Base-by-base conservation (phyloP, 2,797 vertebrate species). In the Fringilla coelebs region DNA sequence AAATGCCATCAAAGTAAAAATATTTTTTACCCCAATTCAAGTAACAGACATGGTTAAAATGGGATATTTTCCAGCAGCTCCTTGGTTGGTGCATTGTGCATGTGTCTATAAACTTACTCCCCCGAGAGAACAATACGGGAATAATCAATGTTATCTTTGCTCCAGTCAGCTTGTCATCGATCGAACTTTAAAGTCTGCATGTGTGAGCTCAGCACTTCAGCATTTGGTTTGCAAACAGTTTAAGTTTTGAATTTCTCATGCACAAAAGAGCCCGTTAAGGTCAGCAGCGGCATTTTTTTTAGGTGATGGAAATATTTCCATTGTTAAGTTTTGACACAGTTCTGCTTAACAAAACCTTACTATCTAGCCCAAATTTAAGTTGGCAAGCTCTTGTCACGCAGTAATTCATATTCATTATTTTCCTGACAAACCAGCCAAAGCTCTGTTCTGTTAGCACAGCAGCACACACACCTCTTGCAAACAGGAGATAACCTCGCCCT, bases 131-230 rank as follows among this genome's bases (percentile, higher is more conserved):
- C 76, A 87, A 68, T 17, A 76, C 70, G 72, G 58, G 67, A 88
- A 91, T 82, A 79, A 86, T 85, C 88, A 78, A 85, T 88, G 74
- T 76, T 93, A 90, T 82, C 85, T 84, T 93, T 3, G 6, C 93
- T 91, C 76, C 74, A 71, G 85, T 75, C 89, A 83, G 91, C 75
- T 74, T 67, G 70, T 73, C 87, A 94, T 88, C 7, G 13, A 96
- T 90, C 3, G 1, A 71, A 79, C 88, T 86, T 88, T 76, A 70
- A 91, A 84, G 88, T 87, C 55, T 78, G 76, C 48, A 54, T 71
- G 80, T 61, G 40, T 67, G 89, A 94, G 84, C 83, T 93, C 95
- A 96, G 95, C 84, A 85, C 57, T 90, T 90, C 74, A 73, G 85
- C 57, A 52, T 79, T 24, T 10, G 4, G 83, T 93, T 94, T 96